Conservation (phyloP, 2,888 invertebrate species). For the Odontocerum albicorne region DNA sequence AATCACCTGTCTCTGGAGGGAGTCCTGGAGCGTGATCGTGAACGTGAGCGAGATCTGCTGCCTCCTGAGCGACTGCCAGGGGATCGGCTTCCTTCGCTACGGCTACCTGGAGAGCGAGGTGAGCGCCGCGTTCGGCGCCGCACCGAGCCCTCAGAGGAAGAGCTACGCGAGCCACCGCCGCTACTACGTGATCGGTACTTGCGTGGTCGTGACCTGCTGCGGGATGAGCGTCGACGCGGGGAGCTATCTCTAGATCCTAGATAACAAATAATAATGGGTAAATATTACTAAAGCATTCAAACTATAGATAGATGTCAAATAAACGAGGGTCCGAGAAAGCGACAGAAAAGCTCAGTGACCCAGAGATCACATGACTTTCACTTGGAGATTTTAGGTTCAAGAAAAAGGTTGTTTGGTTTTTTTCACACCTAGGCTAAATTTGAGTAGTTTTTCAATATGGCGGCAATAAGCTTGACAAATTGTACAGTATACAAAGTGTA, state of each 20-base stretch:
- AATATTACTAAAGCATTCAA: too few relatives aligned
- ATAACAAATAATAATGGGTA: too few relatives aligned
- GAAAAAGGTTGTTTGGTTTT: too few relatives aligned
- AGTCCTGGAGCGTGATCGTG: constrained; percentile 60
- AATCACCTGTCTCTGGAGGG: constrained; percentile 56
- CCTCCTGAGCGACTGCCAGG: constrained; percentile 64
- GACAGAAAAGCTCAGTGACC: too few relatives aligned
- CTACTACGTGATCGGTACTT: constrained; percentile 68
- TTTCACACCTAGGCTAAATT: too few relatives aligned
- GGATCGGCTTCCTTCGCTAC: constrained; percentile 63
- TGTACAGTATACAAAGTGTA: too few relatives aligned
- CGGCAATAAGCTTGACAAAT: too few relatives aligned
- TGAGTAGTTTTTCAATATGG: too few relatives aligned
- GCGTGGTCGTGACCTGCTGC: constrained; percentile 63
- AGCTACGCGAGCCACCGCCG: constrained; percentile 53
- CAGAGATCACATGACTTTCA: too few relatives aligned
- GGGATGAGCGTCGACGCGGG: constrained; percentile 51
- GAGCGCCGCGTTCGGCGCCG: constrained; percentile 40
- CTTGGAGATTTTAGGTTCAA: too few relatives aligned
- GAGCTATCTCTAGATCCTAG: constrained; percentile 38
- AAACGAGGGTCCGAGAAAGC: neutral
- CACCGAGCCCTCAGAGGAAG: constrained; percentile 49
- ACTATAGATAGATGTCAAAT: neutral
- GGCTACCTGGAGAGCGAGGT: constrained; percentile 51
- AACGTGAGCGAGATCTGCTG: constrained; percentile 59